Evolutionary conservation across 2,888 invertebrate species (phyloP), one percentile per base, ranked within the genome.

Genomic region (Operophtera brumata): DNA sequence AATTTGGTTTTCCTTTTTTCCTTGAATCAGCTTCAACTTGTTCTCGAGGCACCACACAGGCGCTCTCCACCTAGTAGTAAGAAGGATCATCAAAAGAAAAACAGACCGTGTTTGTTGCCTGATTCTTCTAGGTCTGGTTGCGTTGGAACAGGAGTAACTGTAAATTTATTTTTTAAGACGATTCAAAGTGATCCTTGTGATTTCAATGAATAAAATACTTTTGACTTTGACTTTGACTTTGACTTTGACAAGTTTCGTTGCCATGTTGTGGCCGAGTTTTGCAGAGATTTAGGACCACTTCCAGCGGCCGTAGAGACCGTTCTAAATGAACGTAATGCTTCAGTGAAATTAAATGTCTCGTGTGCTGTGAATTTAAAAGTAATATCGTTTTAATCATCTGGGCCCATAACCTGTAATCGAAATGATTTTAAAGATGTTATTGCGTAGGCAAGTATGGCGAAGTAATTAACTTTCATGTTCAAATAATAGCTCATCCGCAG

Each of bases 211-310:
- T n/a, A n/a, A n/a, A n/a, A n/a, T n/a, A n/a, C n/a, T n/a, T n/a
- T n/a, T n/a, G n/a, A n/a, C n/a, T n/a, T n/a, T n/a, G n/a, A n/a
- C n/a, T n/a, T n/a, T n/a, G n/a, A n/a, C n/a, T n/a, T n/a, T n/a
- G n/a, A n/a, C n/a, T n/a, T n/a, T n/a, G n/a, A n/a, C n/a, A 51
- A 61, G 57, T 58, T 54, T 58, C 42, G 55, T 43, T 56, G 30
- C 53, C 45, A 41, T 49, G 57, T 55, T 48, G 57, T 53, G 36
- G 53, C 32, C 49, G 56, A 52, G 48, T 57, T 49, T 50, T 36
- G 30, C 37, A 14, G 59, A 61, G 62, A 63, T 63, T 63, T 63
- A 65, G 56, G 53, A 42, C 37, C 46, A 56, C 56, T 44, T 57
- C 52, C 49, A 57, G 47, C 54, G 46, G 53, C 61, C 54, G 55